Base-by-base conservation (phyloP, 2,113 vertebrate species). In the Malurus melanocephalus region DNA sequence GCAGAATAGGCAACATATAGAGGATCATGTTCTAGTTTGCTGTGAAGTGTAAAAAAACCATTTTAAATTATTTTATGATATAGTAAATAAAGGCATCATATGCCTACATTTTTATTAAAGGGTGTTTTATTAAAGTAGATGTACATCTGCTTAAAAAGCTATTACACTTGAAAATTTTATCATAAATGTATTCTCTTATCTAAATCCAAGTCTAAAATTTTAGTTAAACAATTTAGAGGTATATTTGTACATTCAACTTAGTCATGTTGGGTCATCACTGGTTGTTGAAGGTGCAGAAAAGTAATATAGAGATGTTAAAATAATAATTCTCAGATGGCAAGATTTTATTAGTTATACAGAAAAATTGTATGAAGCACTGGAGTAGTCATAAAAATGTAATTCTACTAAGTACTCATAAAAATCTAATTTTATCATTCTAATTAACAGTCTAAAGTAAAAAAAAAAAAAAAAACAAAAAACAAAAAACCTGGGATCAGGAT, bases 1-100 rank as follows among this genome's bases (percentile, higher is more conserved):
- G 99, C 98, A 60, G 99, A 98, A 94, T 99, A 99, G 62, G 99
- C 98, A 53, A 98, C 98, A 75, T 99, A 99, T 76, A 99, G 94
- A 33, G 98, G 97, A 94, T 99, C 99, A n/a, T 99, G 98, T 86
- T 99, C 98, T 93, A 99, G 85, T 87, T 98, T 98, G 93, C 99
- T 99, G 87, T 49, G 93, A 64, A 89, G 90, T 96, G 33, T 78
- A 88, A 81, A 92, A 93, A 71, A 73, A 52, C 40, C 51, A 71
- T 55, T 52, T 61, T 6, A 77, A 79, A 49, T 88, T 92, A 49
- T 73, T 89, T 78, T 60, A 75, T 3, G 2, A 33, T 45, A 2
- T 16, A 59, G 22, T 33, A 94, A 75, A 52, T 48, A 46, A 75
- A 49, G 3, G 48, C 21, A 6, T 57, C 22, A 67, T 27, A 55